Base-by-base conservation (phyloP, 2,797 vertebrate genomes). In the Hippoglossus hippoglossus region DNA sequence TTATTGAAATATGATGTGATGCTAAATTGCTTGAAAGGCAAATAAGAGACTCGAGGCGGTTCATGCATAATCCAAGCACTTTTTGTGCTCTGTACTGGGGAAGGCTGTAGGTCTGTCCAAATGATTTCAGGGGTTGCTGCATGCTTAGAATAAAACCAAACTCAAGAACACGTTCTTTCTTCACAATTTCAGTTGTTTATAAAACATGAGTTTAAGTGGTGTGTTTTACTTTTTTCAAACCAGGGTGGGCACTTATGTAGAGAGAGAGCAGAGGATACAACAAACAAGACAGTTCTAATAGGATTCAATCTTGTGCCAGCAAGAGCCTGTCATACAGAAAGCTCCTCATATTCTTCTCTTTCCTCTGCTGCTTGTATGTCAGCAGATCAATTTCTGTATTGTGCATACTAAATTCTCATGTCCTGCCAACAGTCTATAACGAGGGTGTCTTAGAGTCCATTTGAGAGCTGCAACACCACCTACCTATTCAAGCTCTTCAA, bases 251-350 rank as follows among this genome's bases (percentile, higher is more conserved):
- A 34, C 18, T 71, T 34, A 57, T 24, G 53, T 26, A 52, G 67
- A 79, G 59, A 68, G 54, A 58, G 26, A 79, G 63, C n/a, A 51
- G 50, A 71, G 68, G 54, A 76, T 56, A 57, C 53, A 63, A 57
- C 51, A 46, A 61, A 75, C 51, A 77, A 72, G 55, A 74, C 58
- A 39, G 50, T 72, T 71, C 46, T 69, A 72, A 78, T 75, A 75
- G 34, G 61, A 85, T 79, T 82, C 64, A 68, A 50, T 83, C 67
- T n/a, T 79, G 60, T 65, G 56, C 62, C 62, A 69, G 76, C 44
- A 64, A 67, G 52, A 46, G 51, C 50, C 52, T 77, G 68, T 73
- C 73, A 64, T 44, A 75, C 65, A n/a, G 66, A 79, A 69, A 57
- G 24, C 31, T 58, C 18, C 39, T 12, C 36, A 28, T 72, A 47